Base-by-base conservation (phyloP, 2,797 vertebrate species). In the Aythya fuligula region DNA sequence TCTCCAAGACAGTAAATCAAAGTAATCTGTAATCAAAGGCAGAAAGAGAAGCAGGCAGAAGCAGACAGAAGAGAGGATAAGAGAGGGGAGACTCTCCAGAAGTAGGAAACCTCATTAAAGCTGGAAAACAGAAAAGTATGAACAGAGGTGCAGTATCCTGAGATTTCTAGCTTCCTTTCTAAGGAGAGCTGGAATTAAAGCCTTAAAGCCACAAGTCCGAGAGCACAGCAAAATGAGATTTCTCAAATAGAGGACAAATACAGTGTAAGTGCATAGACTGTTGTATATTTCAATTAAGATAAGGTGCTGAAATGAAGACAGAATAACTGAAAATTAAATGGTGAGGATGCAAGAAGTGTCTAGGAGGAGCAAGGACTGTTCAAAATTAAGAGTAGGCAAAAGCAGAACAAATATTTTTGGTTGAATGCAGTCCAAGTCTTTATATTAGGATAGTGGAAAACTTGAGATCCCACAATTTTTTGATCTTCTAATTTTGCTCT, bases 61-160 rank as follows among this genome's bases (percentile, higher is more conserved):
- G 30, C 2, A 72, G 74, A 49, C 5, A 62, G 74, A 87, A 51
- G 16, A 72, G 16, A 77, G 16, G 53, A 39, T 34, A 75, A 87
- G 69, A 65, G 38, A 80, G 11, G 6, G 9, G 24, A 89, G 21
- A 78, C 34, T 62, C 38, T 85, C 54, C 38, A 75, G 45, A 89
- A 89, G 36, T 67, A 84, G 36, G 32, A 91, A 89, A 32, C 18
- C 34, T 93, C 49, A 81, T 78, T 89, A 94, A 85, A 93, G 90
- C 17, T 67, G 43, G 66, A 80, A 94, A 94, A 83, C 9, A 80
- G 45, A 69, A 60, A 77, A 39, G 45, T 8, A 82, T 58, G 27
- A 95, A 87, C 4, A 4, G 72, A 77, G 51, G 54, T 32, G 51
- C 13, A 80, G 34, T 77, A 34, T 22, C 74, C 41, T 21, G 34